These are phyloP conservation scores for Tuberolachnus salignus DNA, from an alignment of 2,888 invertebrate genomes.

Conservation along the genomic window DNA sequence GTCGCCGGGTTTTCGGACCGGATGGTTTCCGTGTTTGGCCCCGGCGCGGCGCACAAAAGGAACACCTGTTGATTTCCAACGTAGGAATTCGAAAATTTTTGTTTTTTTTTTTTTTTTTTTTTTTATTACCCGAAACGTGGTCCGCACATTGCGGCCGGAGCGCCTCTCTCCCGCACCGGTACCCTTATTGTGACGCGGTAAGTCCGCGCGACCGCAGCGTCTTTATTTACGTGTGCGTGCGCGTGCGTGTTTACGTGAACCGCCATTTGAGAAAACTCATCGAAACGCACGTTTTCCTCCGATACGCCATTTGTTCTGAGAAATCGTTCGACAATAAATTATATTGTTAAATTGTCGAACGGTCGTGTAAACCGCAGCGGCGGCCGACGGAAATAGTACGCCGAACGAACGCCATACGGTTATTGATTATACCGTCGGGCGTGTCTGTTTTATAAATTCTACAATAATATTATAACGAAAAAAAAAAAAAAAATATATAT, in stretches of 20 bases:
- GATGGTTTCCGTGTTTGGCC: constrained; percentile 28
- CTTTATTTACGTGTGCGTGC: background rate
- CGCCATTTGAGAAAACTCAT: background rate
- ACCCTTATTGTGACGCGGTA: background rate
- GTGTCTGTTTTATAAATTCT: no score
- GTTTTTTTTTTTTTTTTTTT: no score
- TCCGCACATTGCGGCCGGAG: background rate
- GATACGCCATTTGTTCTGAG: background rate
- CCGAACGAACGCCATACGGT: no score
- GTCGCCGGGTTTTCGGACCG: background rate
- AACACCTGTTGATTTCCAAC: constrained; percentile 36
- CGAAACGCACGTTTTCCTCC: background rate
- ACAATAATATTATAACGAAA: no score
- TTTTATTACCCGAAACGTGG: constrained; percentile 43
- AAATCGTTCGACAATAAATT: no score
- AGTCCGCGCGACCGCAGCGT: background rate
- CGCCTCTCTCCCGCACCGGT: no score
- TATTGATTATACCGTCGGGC: no score
- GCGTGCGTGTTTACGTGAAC: background rate
- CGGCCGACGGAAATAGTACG: no score
- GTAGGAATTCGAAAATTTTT: constrained; percentile 25
- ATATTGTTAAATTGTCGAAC: no score
- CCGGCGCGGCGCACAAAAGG: background rate
- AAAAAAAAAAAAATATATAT: no score
- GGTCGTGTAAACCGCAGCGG: no score